Base-by-base conservation (phyloP, 1,140 invertebrate genomes). In the Drosophila mauritiana region DNA sequence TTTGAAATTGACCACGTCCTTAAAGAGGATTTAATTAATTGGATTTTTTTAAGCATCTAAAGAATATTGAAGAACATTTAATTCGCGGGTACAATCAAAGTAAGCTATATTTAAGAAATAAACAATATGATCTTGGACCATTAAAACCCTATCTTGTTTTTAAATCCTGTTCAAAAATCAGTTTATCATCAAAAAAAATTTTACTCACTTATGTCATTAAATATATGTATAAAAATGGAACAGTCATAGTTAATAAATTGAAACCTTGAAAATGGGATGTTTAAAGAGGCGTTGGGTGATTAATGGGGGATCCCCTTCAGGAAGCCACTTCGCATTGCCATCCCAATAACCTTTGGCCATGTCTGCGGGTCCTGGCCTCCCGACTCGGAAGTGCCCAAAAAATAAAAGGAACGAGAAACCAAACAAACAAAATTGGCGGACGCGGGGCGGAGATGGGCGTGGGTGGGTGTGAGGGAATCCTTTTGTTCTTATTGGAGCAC, bases 401-500 rank as follows among this genome's bases (percentile, higher is more conserved):
- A 43, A 78, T 8, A 58, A 27, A 10, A 39, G 27, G 25, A 68
- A 57, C 5, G 34, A 25, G 53, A 54, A 63, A 49, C 13, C 56
- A 56, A 59, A 78, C 61, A 64, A 51, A 77, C 49, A 49, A 76
- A 76, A 68, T 56, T 59, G 43, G 56, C 43, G 73, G 63, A 78
- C 58, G 73, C 46, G 4, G 22, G 22, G 22, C 22, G 22, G 46
- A 56, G 77, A n/a, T 39, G 45, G 70, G 12, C 10, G 45, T 27
- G 27, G 27, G 27, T 6, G 27, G 51, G 43, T 42, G 70, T 54
- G 45, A 46, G 81, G 52, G 73, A 81, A 70, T 86, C 43, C 83
- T 88, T 89, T 88, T 88, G 83, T 88, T 88, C 84, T 88, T 88
- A 88, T 88, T 88, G 83, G 83, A 86, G 83, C 83, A 83, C 83